Base-by-base conservation (phyloP, 2,888 invertebrate species). In the Noctua janthe region DNA sequence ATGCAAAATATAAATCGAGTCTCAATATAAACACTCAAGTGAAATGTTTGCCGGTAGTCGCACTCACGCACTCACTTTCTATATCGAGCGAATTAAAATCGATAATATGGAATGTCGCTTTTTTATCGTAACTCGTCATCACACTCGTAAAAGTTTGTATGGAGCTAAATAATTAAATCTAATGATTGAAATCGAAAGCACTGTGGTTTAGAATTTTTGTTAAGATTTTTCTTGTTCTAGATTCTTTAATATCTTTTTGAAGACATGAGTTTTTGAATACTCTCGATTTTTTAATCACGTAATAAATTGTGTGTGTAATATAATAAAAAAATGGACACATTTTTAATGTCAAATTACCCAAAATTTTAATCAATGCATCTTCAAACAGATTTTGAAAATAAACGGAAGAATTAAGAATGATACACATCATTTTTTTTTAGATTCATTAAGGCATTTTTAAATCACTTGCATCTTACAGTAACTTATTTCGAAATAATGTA, bases 1-100 rank as follows among this genome's bases (percentile, higher is more conserved):
- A 88, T 89, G 84, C 82, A 84, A 89, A 88, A 81, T 83, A 74
- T 88, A 83, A 86, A 87, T 88, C 78, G 85, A 84, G 77, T 83
- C 80, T 85, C 87, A 87, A 82, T 85, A 87, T 78, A 82, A 88
- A 90, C 83, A 90, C 78, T 85, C 69, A 71, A 83, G 90, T 89
- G 89, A 89, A 90, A 88, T 89, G 86, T 76, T 80, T 70, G 83
- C 82, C 82, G 84, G 84, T 84, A 84, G 87, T 83, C 54, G 72
- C 78, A 74, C 73, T 86, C 92, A 93, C 93, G 92, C 92, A 89
- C 92, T 92, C 93, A 92, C 95, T 95, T 95, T 95, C 95, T 94
- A 94, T 90, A 92, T 69, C 89, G 78, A 90, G 91, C 91, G 91
- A 88, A 86, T 83, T 88, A 87, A 89, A 89, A 86, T 88, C 87